Base-by-base conservation (phyloP, 2,113 vertebrate species). In the Microtus pennsylvanicus region DNA sequence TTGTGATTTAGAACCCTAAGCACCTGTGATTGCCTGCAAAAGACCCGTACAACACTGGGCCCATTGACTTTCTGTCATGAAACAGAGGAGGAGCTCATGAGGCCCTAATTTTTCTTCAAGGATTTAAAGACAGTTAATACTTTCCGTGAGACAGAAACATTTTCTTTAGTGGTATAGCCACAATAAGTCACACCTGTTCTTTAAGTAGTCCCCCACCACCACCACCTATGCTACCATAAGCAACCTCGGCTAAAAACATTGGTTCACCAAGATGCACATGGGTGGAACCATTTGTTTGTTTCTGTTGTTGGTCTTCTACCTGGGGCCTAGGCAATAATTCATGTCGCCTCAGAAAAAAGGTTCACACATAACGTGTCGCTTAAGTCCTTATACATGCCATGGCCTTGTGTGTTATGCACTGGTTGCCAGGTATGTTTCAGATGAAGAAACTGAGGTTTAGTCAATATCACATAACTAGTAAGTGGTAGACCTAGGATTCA, bases 401-500 rank as follows among this genome's bases (percentile, higher is more conserved):
- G 58, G 21, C 69, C 35, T 94, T 89, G 22, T 65, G 21, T 47
- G 52, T 11, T 78, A 52, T 75, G 72, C 69, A 78, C 72, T 93
- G 35, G 89, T 85, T 47, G 22, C 22, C 35, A 38, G 21, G 58
- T 75, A 30, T 93, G 50, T 86, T 92, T 75, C 63, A 94, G 74
- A 70, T 85, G 30, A 89, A 28, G 47, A 94, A 94, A 85, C 9
- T 8, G 35, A 21, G 80, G 72, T 35, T 90, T 90, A 76, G n/a
- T 35, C 65, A 92, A 33, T 89, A 94, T 95, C 63, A 87, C 69
- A 91, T 21, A 69, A 30, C 16, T 83, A 72, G 19, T 88, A 65
- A 91, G 28, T 85, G 12, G n/a, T 76, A 35, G 82, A 67, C 94
- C 47, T 93, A 65, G 52, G 24, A 87, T 67, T 92, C 78, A 90